These are phyloP conservation scores for Dolichopus griseipennis DNA, from an alignment of 2,888 invertebrate species.

Conservation along the genomic window DNA sequence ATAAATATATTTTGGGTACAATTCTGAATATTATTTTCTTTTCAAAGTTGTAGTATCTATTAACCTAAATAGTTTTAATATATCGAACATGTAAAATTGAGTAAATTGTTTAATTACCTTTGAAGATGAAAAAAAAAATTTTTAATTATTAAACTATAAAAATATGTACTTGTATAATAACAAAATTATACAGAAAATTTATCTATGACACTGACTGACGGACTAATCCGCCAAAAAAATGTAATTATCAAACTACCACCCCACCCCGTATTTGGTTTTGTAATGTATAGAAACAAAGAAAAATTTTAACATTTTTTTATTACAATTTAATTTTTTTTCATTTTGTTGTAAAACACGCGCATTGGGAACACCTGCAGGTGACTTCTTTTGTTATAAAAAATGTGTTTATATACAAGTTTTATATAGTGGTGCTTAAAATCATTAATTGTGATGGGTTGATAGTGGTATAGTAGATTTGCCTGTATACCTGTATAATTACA, in stretches of 20 bases:
- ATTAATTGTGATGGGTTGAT: neutral
- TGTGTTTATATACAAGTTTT: neutral
- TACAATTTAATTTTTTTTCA: neutral
- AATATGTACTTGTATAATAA: no score
- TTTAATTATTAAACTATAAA: no score
- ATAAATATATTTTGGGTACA: no score
- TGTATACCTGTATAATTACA: no score
- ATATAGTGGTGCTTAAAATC: neutral
- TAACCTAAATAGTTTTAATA: no score
- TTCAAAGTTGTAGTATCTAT: no score
- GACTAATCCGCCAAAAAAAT: neutral
- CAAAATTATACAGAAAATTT: no score
- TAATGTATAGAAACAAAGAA: neutral
- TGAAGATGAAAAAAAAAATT: no score
- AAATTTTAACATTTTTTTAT: neutral
- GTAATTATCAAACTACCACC: no score
- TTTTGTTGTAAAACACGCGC: neutral
- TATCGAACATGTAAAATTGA: no score
- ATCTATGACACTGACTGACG: neutral
- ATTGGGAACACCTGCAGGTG: conserved; percentile 1
- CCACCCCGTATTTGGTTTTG: neutral
- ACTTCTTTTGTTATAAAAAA: neutral
- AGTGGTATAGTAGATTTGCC: neutral
- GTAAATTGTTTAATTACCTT: no score
- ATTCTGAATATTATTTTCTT: no score